Evolutionary conservation across 2,113 vertebrate genomes (phyloP).

Genomic region (Equus przewalskii): DNA sequence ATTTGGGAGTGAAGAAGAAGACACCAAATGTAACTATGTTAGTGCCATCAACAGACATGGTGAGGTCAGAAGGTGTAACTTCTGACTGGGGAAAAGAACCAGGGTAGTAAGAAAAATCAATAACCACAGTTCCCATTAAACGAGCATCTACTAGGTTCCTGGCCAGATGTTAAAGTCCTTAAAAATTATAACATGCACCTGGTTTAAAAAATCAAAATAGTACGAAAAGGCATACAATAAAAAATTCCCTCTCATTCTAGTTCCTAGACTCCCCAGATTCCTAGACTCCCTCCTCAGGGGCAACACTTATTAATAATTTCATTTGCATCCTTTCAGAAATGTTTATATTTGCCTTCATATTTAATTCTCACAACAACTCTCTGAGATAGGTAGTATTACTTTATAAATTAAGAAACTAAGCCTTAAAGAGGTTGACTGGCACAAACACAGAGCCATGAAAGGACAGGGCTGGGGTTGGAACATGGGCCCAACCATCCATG

Average conservation of each 20-base stretch:
- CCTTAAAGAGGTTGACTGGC: background rate
- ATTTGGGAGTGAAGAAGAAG: background rate
- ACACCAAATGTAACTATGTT: background rate
- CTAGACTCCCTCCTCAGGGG: background rate
- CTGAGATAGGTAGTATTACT: background rate
- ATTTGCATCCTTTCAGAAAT: constrained; percentile 11
- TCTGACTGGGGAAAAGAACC: background rate
- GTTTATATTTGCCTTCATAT: background rate
- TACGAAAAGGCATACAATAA: background rate
- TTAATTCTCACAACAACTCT: constrained; percentile 6
- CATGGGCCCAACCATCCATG: background rate
- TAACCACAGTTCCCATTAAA: background rate
- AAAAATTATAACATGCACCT: background rate
- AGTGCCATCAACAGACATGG: background rate
- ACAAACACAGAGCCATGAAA: background rate
- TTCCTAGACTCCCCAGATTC: background rate
- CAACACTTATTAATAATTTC: background rate
- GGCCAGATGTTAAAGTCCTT: background rate
- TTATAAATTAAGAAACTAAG: constrained; percentile 29
- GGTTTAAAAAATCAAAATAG: background rate
- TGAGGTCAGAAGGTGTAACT: too few relatives aligned
- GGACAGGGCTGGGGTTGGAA: background rate
- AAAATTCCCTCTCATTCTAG: background rate
- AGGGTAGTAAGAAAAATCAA: background rate
- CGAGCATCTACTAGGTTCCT: background rate